These are phyloP conservation scores for Micromesistius poutassou DNA, from an alignment of 2,797 vertebrate species.

Conservation along the genomic window DNA sequence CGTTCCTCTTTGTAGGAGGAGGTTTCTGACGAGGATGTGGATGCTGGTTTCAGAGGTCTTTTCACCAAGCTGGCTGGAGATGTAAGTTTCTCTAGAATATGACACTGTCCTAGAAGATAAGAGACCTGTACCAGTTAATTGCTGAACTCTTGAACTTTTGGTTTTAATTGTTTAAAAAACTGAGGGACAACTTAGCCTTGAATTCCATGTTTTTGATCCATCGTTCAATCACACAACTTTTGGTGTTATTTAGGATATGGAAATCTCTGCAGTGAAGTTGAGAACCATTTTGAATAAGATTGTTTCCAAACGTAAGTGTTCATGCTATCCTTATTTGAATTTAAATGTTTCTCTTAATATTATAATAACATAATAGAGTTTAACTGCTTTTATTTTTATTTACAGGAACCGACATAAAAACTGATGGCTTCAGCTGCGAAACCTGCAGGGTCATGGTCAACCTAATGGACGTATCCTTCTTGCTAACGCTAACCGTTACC, in stretches of 20 bases:
- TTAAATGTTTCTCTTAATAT: neutral
- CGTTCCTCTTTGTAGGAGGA: conserved; percentile 65
- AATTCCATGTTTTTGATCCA: neutral
- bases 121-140: neutral
- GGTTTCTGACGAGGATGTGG: conserved; percentile 65
- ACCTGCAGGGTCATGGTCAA: conserved; percentile 85
- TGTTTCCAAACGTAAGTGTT: conserved; percentile 76
- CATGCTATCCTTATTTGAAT: neutral
- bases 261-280: conserved; percentile 78
- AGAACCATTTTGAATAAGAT: conserved; percentile 77
- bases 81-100: conserved; percentile 59
- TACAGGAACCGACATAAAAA: conserved; percentile 83
- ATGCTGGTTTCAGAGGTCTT: conserved; percentile 72
- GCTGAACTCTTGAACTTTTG: neutral
- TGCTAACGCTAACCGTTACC: neutral
- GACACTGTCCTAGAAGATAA: too few relatives aligned
- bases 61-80: conserved; percentile 78
- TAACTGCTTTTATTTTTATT: conserved; percentile 5
- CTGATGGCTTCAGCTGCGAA: conserved; percentile 79
- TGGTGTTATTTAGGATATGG: conserved; percentile 74
- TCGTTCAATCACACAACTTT: neutral
- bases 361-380: neutral
- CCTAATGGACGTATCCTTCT: conserved; percentile 89
- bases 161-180: neutral
- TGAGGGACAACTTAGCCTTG: neutral